Base-by-base conservation (phyloP, 2,113 vertebrate species). In the Hemicordylus capensis region DNA sequence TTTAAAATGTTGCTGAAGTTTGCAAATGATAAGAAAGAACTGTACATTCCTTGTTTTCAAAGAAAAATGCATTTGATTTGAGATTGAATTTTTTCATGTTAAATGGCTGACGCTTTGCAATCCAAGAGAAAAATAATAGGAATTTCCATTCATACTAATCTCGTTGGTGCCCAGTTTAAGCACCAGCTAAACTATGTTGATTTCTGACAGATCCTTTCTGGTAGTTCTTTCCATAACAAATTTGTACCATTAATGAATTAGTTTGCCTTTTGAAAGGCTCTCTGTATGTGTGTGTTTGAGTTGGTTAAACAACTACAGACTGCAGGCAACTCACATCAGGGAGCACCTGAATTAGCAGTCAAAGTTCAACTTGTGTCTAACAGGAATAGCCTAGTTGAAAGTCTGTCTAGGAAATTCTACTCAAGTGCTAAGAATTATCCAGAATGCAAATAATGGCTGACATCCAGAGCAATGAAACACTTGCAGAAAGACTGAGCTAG, bases 1-100 rank as follows among this genome's bases (percentile, higher is more conserved):
- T 78, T 75, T 72, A 73, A 15, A 89, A 63, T 63, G n/a, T 37
- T 88, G 90, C 88, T 87, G 56, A 86, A 93, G 84, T 73, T 76
- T 75, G 70, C 86, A 66, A 48, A 79, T 90, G 86, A 72, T 88
- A 92, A 17, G 91, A 90, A 58, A 51, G 77, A 12, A n/a, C 37
- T 54, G 61, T 39, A 88, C 83, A 66, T 11, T 64, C 34, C n/a
- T 85, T 69, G 70, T 89, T 92, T 91, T 91, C 82, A 85, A 76
- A 85, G 31, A 63, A 73, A 84, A 90, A 54, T 85, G 58, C 61
- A 88, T 72, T 89, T 88, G 81, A 80, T 85, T 87, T 26, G 90
- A n/a, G 9, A 80, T 88, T 81, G 70, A 89, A 3, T 46, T 76
- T 54, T 22, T 61, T 76, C 22, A 84, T 72, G 85, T 58, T 70